Conservation (phyloP, 2,113 vertebrate species). For the Castor canadensis region DNA sequence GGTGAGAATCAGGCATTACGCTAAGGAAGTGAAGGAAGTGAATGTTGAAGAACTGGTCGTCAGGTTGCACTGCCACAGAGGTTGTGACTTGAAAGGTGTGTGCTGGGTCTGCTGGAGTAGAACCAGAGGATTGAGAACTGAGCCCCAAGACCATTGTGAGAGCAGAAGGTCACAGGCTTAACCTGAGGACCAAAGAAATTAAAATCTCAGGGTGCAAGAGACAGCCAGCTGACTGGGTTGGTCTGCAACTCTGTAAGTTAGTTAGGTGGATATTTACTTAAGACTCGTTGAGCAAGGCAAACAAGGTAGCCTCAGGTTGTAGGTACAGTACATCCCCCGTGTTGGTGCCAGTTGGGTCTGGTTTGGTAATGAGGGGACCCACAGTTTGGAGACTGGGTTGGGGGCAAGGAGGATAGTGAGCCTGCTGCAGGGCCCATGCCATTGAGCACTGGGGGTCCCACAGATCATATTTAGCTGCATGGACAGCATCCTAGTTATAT, state of each 20-base stretch:
- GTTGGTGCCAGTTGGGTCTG: rapidly evolving
- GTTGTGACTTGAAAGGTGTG: background rate
- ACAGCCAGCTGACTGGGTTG: rapidly evolving
- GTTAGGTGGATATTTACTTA: too few species aligned
- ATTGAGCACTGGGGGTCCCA: background rate
- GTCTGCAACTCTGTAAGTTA: too few species aligned
- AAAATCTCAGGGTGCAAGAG: background rate
- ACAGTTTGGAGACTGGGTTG: too few species aligned
- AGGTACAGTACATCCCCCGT: too few species aligned
- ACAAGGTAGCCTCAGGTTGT: background rate
- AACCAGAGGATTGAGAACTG: background rate
- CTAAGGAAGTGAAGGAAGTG: too few species aligned
- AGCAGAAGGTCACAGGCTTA: background rate
- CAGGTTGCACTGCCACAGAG: too few species aligned
- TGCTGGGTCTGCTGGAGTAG: background rate
- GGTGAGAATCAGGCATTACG: background rate
- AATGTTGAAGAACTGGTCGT: background rate
- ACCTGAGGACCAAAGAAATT: background rate
- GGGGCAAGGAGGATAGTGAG: background rate
- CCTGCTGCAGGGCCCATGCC: background rate
- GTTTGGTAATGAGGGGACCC: rapidly evolving
- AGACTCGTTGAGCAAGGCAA: background rate
- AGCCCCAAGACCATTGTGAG: background rate
- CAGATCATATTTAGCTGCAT: rapidly evolving
- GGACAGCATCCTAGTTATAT: rapidly evolving